phyloP scores from a whole-genome alignment of 2,888 invertebrate species.

The Lasioglossum calceatum region DNA sequence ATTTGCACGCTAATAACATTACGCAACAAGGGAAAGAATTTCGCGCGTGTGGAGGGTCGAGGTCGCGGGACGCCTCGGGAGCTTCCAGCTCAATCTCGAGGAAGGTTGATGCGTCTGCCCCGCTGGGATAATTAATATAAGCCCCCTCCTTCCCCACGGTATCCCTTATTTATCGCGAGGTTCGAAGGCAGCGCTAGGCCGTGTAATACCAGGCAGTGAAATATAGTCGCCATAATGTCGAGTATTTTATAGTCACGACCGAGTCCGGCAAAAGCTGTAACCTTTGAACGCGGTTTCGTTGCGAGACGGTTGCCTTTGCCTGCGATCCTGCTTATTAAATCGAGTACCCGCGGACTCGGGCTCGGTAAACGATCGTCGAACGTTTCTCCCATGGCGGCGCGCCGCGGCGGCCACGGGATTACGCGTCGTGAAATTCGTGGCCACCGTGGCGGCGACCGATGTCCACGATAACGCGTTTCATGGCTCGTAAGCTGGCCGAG shows the following conservation, averaged over 20 bases:
- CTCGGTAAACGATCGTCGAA: constrained; percentile 38
- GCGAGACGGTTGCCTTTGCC: constrained; percentile 42
- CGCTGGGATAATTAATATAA: constrained; percentile 69
- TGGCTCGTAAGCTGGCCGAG: not conserved
- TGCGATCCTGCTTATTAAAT: constrained; percentile 64
- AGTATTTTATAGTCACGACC: constrained; percentile 68
- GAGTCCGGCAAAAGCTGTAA: constrained; percentile 53
- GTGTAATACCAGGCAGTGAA: constrained; percentile 70
- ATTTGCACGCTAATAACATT: constrained; percentile 35
- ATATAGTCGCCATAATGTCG: constrained; percentile 71
- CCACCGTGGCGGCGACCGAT: not conserved
- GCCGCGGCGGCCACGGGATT: not conserved
- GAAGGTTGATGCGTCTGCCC: constrained; percentile 65
- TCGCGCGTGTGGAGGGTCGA: constrained; percentile 32
- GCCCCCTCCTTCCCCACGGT: constrained; percentile 54
- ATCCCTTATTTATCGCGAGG: constrained; percentile 68
- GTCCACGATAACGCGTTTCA: not conserved
- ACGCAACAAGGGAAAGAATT: constrained; percentile 43
- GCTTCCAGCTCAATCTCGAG: constrained; percentile 48
- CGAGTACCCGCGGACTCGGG: constrained; percentile 45
- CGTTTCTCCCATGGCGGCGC: not conserved
- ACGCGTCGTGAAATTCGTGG: constrained; percentile 30
- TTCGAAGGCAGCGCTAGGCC: constrained; percentile 52
- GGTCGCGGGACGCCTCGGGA: constrained; percentile 44
- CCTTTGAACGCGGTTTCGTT: constrained; percentile 64